These are phyloP conservation scores for Polydrusus cervinus DNA, from an alignment of 2,888 invertebrate species.

Conservation along the genomic window DNA sequence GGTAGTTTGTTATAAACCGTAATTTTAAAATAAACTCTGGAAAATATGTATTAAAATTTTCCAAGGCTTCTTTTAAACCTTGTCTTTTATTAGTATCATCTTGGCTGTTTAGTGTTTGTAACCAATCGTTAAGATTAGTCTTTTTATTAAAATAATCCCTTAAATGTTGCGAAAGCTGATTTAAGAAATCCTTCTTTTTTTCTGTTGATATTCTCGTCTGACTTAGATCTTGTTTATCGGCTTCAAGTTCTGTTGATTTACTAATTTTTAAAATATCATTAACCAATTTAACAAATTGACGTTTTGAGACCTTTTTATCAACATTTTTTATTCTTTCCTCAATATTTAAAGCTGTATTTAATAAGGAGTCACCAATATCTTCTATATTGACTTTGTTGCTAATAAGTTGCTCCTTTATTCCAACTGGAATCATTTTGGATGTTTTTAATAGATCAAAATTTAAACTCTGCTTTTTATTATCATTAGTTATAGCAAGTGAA, in stretches of 20 bases:
- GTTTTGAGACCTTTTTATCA: no score
- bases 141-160: no score
- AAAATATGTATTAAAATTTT: constrained; percentile 22
- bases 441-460: no score
- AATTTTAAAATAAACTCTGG: constrained; percentile 38
- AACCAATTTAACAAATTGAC: neutral
- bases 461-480: neutral
- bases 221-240: no score
- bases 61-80: neutral
- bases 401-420: neutral
- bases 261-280: neutral
- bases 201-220: no score
- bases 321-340: no score
- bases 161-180: no score
- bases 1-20: constrained; percentile 33
- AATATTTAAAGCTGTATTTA: no score
- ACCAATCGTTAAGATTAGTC: no score
- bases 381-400: neutral
- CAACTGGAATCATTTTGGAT: neutral
- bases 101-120: no score
- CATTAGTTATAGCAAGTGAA: neutral
- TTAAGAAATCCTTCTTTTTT: no score
- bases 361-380: neutral
- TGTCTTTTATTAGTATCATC: neutral
- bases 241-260: no score